A percentile compares a stretch with the other conserved stretches of the same genome.
Conservation (phyloP, 30 jellyfish, hydroid and myxozoan genomes). For the Morbakka virulenta region DNA sequence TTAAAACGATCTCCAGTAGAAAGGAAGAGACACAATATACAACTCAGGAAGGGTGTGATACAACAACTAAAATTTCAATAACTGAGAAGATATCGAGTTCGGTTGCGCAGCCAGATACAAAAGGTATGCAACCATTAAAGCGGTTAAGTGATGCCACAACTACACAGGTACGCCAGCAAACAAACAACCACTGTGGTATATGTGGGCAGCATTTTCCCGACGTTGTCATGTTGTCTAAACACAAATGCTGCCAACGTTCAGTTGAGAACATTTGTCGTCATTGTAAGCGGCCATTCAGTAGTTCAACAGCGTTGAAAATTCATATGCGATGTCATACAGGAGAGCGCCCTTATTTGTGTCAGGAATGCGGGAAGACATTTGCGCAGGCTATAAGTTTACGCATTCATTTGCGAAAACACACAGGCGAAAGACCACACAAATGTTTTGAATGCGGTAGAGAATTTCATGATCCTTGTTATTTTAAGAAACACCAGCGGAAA, state of each 20-base stretch:
- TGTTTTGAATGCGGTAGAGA: background rate
- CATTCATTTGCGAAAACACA: background rate
- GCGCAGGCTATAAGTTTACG: background rate
- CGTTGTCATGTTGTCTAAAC: background rate
- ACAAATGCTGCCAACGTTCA: background rate
- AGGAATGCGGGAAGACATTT: background rate
- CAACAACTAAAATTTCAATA: no score
- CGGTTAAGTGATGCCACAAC: no score
- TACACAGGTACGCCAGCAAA: background rate
- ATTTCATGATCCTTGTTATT: background rate
- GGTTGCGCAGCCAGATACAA: no score
- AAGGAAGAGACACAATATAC: no score
- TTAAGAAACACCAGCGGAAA: background rate
- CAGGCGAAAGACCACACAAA: background rate
- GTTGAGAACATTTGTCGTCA: background rate
- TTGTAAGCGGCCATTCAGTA: background rate
- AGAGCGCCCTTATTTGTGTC: background rate
- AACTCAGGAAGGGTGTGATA: no score
- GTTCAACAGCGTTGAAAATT: background rate
- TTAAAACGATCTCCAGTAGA: no score
- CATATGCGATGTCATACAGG: background rate
- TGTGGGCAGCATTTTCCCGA: background rate
- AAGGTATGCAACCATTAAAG: no score
- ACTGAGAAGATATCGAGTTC: no score
- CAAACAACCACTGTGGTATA: background rate